A percentile compares a stretch with the other conserved stretches of the same genome.
Evolutionary conservation across 2,888 invertebrate species (phyloP).

Genomic region (Phyto melanocephala): DNA sequence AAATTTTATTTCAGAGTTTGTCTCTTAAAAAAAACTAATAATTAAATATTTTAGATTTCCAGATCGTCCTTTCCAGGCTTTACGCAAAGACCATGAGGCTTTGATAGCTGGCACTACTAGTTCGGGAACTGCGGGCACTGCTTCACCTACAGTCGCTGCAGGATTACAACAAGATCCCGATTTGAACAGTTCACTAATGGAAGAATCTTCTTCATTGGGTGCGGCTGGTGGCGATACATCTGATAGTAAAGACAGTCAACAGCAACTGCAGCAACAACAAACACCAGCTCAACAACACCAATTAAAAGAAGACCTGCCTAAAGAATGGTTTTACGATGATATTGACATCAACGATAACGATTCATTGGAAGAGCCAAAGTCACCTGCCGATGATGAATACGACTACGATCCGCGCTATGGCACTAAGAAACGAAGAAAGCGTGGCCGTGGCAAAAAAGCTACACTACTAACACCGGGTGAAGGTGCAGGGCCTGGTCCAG

Average conservation of each 20-base stretch:
- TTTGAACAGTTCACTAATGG: conserved; percentile 77
- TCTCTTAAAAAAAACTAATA: background rate
- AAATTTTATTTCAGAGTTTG: background rate
- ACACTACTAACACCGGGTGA: conserved; percentile 68
- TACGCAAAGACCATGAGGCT: conserved; percentile 76
- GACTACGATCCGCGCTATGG: conserved; percentile 86
- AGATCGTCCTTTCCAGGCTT: conserved; percentile 77
- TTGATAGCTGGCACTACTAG: conserved; percentile 69
- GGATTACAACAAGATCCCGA: conserved; percentile 70
- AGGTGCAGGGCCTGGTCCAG: conserved; percentile 63
- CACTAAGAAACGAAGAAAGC: conserved; percentile 78
- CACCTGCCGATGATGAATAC: conserved; percentile 94
- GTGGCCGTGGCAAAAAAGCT: conserved; percentile 75
- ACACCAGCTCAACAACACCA: conserved; percentile 81
- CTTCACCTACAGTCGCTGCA: conserved; percentile 67
- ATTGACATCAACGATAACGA: conserved; percentile 94
- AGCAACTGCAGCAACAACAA: conserved; percentile 79
- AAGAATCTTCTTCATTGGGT: conserved; percentile 78
- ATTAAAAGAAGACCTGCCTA: conserved; percentile 87
- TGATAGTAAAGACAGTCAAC: conserved; percentile 89
- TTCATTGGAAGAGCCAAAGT: conserved; percentile 93
- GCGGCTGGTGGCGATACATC: conserved; percentile 80
- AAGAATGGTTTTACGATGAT: conserved; percentile 95
- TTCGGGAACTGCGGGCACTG: conserved; percentile 66
- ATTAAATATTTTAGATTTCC: conserved; percentile 71